Evolutionary conservation across 2,113 vertebrate species (phyloP), one percentile per base, ranked within the genome.

Genomic region (Bucco capensis): DNA sequence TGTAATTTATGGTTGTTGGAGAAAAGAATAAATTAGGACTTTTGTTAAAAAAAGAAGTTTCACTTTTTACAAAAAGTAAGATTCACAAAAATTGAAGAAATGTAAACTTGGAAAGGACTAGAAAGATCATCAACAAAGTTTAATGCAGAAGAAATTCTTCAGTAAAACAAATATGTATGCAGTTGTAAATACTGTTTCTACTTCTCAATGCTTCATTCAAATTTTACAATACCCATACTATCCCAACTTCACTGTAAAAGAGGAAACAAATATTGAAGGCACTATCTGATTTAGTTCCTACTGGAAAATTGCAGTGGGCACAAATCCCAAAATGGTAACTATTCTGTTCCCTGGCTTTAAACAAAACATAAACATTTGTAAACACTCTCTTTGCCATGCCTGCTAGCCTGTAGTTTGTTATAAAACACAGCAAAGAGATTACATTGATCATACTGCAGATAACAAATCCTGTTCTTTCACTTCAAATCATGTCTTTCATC

Each of bases 221-320:
- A 9, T 84, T 84, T 61, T 46, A 61, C 56, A 86, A 57, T 44
- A 58, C 8, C 73, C 38, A 83, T 38, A 18, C 14, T 47, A 70
- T 54, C 38, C 46, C 50, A 24, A 24, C 42, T 35, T 47, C 82
- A 37, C 14, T 22, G 44, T 25, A 87, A 83, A 84, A 89, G 83
- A 54, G 31, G 64, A 89, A 92, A 72, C 17, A 87, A 73, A 80
- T 60, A 86, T 40, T 23, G 60, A 96, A 50, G 38, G n/a, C 81
- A 80, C 51, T 25, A 24, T 62, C 95, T 85, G 44, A 76, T 85
- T 58, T 73, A 84, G 77, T 87, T 85, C 70, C 73, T 65, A 86
- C 67, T 83, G 51, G 76, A 85, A 87, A 92, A 92, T 4, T 60
- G 78, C 91, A 93, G 85, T 89, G 89, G 89, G 78, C 74, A 83